Evolutionary conservation across 1,140 invertebrate genomes (phyloP), one percentile per base, ranked within the genome.

Genomic region (Elymnias hypermnestra): DNA sequence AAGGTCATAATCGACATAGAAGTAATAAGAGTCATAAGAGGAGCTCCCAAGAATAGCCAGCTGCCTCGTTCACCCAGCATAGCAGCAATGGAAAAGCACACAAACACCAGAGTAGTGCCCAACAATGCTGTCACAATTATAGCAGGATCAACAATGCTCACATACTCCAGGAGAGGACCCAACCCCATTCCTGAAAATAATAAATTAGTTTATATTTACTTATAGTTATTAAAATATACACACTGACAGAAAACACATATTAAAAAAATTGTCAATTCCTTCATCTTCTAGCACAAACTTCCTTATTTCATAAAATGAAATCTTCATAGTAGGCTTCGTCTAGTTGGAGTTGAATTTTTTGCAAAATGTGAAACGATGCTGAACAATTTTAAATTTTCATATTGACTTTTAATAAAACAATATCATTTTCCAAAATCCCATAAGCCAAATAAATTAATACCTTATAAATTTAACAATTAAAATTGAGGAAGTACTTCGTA

Each of bases 91-190:
- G 94, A 94, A 85, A 99, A 98, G 55, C 95, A 96, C 4, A 93
- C 91, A 85, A 99, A 99, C 13, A 98, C 92, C 2, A 97, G 81
- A 23, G 92, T 89, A 0, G 97, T 98, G 42, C 92, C 93, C 44
- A 97, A 73, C 33, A 98, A 88, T 8, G 97, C 96, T 18, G 95
- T 96, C 0, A 96, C 83, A 42, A 99, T 92, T 50, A 99, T 97
- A 28, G 91, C 89, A 1, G 96, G 95, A 73, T 98, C 90, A 31
- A 97, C 87, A 40, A 87, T 71, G 54, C 94, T 90, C 1, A 94
- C 93, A 73, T 92, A 88, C 60, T 94, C 90, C 36, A 98, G 62
- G 2, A 97, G 76, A 1, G 95, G 95, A 3, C 94, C 95, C 60
- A 97, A 79, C 44, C 94, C 92, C 64, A 97, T 89, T 18, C 94